Evolutionary conservation across 1,140 invertebrate genomes (phyloP), one percentile per base, ranked within the genome.

Genomic region (Saccostrea echinata): DNA sequence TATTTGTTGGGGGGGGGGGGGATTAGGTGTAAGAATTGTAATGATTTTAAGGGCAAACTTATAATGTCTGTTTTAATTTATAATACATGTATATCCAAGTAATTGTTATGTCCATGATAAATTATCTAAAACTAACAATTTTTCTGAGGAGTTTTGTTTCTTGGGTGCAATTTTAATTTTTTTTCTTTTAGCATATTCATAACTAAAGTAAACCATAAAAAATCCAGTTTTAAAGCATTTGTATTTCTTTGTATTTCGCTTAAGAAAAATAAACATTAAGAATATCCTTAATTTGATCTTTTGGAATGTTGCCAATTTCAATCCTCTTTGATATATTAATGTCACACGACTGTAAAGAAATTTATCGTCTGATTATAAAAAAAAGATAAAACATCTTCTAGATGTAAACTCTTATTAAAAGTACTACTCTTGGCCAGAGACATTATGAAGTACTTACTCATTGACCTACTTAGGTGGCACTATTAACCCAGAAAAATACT

Each of bases 401-500:
- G 3, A 76, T 76, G 68, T 24, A 76, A 13, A 76, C 30, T 33
- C 68, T 30, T 33, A 12, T 16, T 76, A 33, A 64, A 16, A 33
- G 30, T 76, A 13, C 30, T 16, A 43, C 43, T 76, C 13, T 33
- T 3, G 68, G 18, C 27, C 30, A 16, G 68, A 76, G 68, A 76
- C 68, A 33, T 3, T 76, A 76, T 76, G 18, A 76, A 76, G 68
- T 76, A 27, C 68, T 13, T 30, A 18, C 30, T 16, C 4, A 16
- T 13, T 76, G 68, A 18, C 68, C 68, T 33, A 76, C 27, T 76
- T 76, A 61, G 16, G n/a, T n/a, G 8, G 11, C 8, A 76, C 68
- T 76, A 18, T 76, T 76, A 76, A 76, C 68, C 68, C 16, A 76
- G 68, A 76, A 76, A 68, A 76, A 76, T 33, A 76, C 68, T 76